phyloP scores from a whole-genome alignment of 2,888 invertebrate species.

The Nowickia ferox region DNA sequence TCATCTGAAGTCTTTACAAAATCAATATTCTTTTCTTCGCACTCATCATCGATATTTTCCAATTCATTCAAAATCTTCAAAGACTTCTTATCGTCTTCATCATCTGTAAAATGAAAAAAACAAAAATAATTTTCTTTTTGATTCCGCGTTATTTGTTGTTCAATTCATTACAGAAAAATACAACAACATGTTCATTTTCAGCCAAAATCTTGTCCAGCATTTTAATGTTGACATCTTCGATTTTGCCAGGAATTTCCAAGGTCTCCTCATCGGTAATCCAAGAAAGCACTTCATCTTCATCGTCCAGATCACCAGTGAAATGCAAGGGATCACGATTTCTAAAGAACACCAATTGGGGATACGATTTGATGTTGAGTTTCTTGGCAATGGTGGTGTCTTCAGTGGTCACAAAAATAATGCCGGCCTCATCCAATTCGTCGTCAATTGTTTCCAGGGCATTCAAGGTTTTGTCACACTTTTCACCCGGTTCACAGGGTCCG shows the following conservation, averaged over 20 bases:
- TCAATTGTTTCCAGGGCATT: slow-evolving; percentile 95
- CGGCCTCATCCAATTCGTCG: slow-evolving; percentile 95
- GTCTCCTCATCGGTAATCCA: slow-evolving; percentile 97
- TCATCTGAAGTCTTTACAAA: slow-evolving; percentile 96
- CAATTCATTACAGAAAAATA: slow-evolving; percentile 92
- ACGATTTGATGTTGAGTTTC: slow-evolving; percentile 92
- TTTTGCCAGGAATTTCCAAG: slow-evolving; percentile 94
- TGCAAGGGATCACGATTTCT: slow-evolving; percentile 94
- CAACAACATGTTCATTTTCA: slow-evolving; percentile 94
- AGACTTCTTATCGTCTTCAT: slow-evolving; percentile 94
- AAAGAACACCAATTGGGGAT: slow-evolving; percentile 94
- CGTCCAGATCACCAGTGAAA: slow-evolving; percentile 93
- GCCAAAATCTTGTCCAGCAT: slow-evolving; percentile 95
- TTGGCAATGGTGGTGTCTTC: slow-evolving; percentile 92
- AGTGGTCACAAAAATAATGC: slow-evolving; percentile 96
- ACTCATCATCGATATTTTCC: slow-evolving; percentile 96
- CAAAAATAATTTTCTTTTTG: not conserved
- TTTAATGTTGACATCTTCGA: slow-evolving; percentile 94
- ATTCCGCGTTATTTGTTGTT: not conserved
- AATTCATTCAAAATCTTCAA: slow-evolving; percentile 94
- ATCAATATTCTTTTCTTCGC: slow-evolving; percentile 95
- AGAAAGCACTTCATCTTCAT: slow-evolving; percentile 94
- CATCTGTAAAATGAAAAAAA: slow-evolving; percentile 85
- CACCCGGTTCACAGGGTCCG: slow-evolving; percentile 94
- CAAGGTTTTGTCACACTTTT: slow-evolving; percentile 92